Base-by-base conservation (phyloP, 2,113 vertebrate species). In the Gobius niger region DNA sequence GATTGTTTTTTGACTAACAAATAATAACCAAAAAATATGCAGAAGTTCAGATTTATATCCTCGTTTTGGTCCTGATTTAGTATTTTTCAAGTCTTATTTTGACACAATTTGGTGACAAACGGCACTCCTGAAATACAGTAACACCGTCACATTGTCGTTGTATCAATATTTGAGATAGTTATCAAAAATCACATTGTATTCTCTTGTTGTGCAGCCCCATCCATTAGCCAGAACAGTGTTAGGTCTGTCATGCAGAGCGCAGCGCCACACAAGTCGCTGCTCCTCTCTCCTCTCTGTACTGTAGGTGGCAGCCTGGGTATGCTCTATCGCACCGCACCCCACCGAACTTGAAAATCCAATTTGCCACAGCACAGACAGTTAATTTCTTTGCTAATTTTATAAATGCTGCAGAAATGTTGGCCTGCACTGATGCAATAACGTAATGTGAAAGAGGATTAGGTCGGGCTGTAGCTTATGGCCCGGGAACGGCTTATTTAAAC, bases 331-430 rank as follows among this genome's bases (percentile, higher is more conserved):
- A 50, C 24, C 47, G 63, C 73, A 34, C 54, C 54, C 54, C 54
- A 19, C 47, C 57, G 15, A 82, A 84, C 84, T 89, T 75, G 71
- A 72, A 87, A 89, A 87, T 89, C 87, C 86, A 87, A 89, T 91
- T 91, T 90, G 81, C 87, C 87, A 88, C 86, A 87, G 84, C 84
- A 67, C 85, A 88, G 87, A 89, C 88, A 87, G 87, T 89, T 92
- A 90, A 92, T 92, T 90, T 90, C 85, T 89, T 89, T 91, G 86
- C 87, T 91, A 90, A 92, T 92, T 92, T 92, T 91, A 92, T 92
- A 87, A 90, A 88, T 90, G 86, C 84, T 83, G 78, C 73, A 77
- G 82, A 85, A 91, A 89, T 84, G 82, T 88, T 88, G 82, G 80
- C 89, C 87, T 75, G 78, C 79, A 80, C 90, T 86, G 88, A 89